Percentiles rank a stretch among this genome's conserved stretches.
Evolutionary conservation across 2,888 invertebrate genomes (phyloP).

Genomic region (Rapana venosa): DNA sequence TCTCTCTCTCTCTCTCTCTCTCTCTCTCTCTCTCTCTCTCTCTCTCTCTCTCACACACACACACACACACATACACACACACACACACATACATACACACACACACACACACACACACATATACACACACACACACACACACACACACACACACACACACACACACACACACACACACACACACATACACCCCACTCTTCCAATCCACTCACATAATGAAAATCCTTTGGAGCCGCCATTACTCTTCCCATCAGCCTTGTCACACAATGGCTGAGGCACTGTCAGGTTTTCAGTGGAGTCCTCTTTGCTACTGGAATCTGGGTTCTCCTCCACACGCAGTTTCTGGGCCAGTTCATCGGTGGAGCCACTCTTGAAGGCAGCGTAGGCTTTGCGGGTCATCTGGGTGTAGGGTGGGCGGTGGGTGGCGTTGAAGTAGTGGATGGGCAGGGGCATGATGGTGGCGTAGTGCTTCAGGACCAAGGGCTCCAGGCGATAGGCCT

Average conservation of each 20-base stretch:
- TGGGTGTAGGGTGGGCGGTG: conserved; percentile 78
- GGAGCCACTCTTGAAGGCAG: conserved; percentile 63
- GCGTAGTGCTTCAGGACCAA: conserved; percentile 82
- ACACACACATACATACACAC: no score
- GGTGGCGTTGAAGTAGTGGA: conserved; percentile 81
- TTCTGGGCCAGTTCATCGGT: conserved; percentile 47
- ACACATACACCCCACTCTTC: neutral
- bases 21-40: no score
- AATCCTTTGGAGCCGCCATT: conserved; percentile 13
- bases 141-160: no score
- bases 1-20: no score
- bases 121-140: no score
- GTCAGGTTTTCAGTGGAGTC: conserved; percentile 44
- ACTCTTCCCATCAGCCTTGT: conserved; percentile 43
- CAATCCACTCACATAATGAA: neutral
- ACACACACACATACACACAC: no score
- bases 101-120: no score
- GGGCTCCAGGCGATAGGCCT: conserved; percentile 83
- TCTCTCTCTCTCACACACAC: no score
- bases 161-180: no score
- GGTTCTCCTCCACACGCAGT: conserved; percentile 45
- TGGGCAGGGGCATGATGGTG: conserved; percentile 82
- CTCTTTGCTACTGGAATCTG: conserved; percentile 43
- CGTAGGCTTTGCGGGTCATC: conserved; percentile 69
- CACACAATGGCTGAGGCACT: conserved; percentile 47